Percentiles rank a stretch among this genome's conserved stretches.
These are phyloP conservation scores for Drosophila ficusphila DNA, from an alignment of 1,140 invertebrate species.

Conservation along the genomic window DNA sequence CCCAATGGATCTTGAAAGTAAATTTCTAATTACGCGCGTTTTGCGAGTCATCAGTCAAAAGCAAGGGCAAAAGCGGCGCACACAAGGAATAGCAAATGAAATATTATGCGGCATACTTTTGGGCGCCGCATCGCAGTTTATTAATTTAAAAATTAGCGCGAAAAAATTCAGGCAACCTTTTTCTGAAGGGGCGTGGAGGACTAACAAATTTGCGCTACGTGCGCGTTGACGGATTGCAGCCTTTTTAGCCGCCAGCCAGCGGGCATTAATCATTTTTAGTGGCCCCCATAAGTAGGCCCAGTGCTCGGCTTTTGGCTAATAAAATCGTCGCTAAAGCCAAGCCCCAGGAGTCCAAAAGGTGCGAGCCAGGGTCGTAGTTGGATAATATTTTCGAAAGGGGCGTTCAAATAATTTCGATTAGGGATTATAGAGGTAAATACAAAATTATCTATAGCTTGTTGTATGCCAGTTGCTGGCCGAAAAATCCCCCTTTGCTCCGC, in stretches of 20 bases:
- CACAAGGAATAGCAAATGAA: conserved; percentile 79
- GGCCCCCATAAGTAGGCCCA: conserved; percentile 79
- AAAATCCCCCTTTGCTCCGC: background rate
- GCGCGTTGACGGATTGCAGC: conserved; percentile 78
- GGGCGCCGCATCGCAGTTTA: conserved; percentile 74
- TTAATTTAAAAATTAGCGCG: conserved; percentile 80
- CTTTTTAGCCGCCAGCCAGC: conserved; percentile 72
- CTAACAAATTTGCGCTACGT: conserved; percentile 78
- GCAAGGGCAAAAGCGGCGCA: conserved; percentile 34
- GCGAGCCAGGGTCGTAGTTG: conserved; percentile 5
- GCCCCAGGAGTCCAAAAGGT: conserved; percentile 29
- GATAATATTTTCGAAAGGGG: no score
- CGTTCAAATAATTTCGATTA: no score
- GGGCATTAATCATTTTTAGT: conserved; percentile 83
- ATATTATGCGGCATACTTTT: conserved; percentile 80
- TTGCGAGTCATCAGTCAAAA: conserved; percentile 81
- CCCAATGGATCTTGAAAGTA: conserved; percentile 82
- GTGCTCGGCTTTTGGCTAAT: conserved; percentile 75
- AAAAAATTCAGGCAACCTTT: conserved; percentile 55
- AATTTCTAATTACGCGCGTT: conserved; percentile 82
- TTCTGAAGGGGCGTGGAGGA: background rate
- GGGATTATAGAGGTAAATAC: no score
- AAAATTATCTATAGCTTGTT: background rate
- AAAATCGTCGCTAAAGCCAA: conserved; percentile 70
- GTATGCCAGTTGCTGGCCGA: background rate